Conservation (phyloP, 2,113 vertebrate species). For the Cyprinodon tularosa region DNA sequence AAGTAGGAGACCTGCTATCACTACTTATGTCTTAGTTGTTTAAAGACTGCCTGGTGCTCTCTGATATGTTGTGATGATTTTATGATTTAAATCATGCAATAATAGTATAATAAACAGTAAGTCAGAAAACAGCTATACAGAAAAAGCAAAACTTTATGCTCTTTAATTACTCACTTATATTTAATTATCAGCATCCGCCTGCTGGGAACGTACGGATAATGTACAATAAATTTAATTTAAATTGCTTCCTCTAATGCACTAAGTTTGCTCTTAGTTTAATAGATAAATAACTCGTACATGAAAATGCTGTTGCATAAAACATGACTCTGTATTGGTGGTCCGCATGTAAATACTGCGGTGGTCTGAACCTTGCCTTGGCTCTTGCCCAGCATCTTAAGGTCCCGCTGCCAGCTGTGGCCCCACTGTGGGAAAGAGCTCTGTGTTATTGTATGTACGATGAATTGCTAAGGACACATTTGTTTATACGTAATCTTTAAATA, state of each 20-base stretch:
- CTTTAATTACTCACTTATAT: no score
- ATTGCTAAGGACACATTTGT: conserved; percentile 79
- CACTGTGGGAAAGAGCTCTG: conserved; percentile 78
- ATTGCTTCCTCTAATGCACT: neutral
- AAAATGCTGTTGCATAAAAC: neutral
- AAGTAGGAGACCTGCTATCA: no score
- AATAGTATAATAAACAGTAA: no score
- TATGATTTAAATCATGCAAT: no score
- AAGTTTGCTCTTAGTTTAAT: neutral
- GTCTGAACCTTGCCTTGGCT: conserved; percentile 59
- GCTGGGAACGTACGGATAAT: neutral
- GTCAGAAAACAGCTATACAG: no score
- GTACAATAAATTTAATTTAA: neutral
- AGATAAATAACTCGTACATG: conserved; percentile 5
- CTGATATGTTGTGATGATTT: no score
- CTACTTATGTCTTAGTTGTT: no score
- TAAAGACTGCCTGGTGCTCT: no score
- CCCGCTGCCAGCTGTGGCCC: conserved; percentile 59
- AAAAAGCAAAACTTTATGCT: no score
- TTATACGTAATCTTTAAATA: conserved; percentile 78
- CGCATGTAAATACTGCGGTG: conserved; percentile 49
- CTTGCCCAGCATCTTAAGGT: conserved; percentile 49
- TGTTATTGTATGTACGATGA: conserved; percentile 80
- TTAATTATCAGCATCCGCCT: no score
- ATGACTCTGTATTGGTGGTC: conserved; percentile 47